phyloP scores from a whole-genome alignment of 1,140 invertebrate genomes.

The Laodelphax striatellus region DNA sequence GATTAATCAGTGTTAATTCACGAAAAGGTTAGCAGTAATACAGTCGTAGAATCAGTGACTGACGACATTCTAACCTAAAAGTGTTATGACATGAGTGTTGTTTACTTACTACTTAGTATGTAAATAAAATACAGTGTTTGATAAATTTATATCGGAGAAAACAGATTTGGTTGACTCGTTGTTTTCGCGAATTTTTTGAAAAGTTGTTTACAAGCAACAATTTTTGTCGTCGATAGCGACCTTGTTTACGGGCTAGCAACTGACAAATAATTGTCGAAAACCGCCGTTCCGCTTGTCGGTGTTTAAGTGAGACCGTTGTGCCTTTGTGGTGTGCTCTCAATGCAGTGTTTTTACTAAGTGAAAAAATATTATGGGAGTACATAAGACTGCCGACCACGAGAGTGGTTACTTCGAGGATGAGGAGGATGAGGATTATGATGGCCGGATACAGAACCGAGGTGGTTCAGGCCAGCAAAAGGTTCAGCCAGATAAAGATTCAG shows the following conservation, averaged over 20 bases:
- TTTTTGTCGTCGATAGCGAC: neutral
- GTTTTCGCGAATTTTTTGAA: neutral
- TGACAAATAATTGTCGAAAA: neutral
- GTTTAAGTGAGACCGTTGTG: neutral
- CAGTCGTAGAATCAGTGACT: too few relatives aligned
- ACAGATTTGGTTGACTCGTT: neutral
- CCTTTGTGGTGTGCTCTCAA: neutral
- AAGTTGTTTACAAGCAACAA: neutral
- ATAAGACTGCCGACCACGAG: slow-evolving; percentile 27
- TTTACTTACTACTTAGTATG: too few relatives aligned
- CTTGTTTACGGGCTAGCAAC: neutral
- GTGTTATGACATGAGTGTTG: too few relatives aligned
- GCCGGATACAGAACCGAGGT: neutral
- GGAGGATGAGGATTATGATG: slow-evolving; percentile 20
- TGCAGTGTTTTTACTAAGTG: neutral
- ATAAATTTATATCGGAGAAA: too few relatives aligned
- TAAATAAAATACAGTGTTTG: too few relatives aligned
- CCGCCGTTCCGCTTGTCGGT: neutral
- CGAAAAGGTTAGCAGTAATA: neutral
- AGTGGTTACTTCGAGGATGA: slow-evolving; percentile 29
- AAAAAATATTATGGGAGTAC: slow-evolving; percentile 22
- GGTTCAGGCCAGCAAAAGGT: neutral
- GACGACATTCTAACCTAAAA: too few relatives aligned
- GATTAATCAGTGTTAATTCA: neutral
- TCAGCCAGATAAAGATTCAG: neutral